Base-by-base conservation (phyloP, 2,113 vertebrate genomes). In the Scomber colias region DNA sequence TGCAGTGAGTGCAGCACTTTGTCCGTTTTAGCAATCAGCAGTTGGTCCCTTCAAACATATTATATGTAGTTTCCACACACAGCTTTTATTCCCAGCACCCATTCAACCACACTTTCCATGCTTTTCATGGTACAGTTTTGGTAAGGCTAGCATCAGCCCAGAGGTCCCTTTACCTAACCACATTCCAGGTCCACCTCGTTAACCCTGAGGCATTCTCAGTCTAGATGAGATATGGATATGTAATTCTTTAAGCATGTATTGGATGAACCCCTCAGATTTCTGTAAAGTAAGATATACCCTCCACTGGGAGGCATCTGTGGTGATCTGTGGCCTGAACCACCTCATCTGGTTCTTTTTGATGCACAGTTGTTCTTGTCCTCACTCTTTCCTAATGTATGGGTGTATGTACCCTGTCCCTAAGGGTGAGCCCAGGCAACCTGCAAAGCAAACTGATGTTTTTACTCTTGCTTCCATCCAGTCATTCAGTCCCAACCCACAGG, bases 1-100 rank as follows among this genome's bases (percentile, higher is more conserved):
- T 62, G 21, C 15, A 27, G 27, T 54, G 31, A 74, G 27, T 11
- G 40, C 64, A 77, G 15, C 44, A 11, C 35, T 44, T 15, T 51
- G 54, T 75, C 71, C 40, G n/a, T 24, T 30, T 19, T 4, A 54
- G 56, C 65, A 71, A 24, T 67, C 48, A 51, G 4, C 31, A 60
- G 7, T 16, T n/a, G 3, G 11, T 44, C 24, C 45, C 0, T 55
- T 82, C 3, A 17, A 45, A 27, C 63, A 35, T 71, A 10, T 60
- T 15, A 30, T 27, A 31, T 63, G 13, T 45, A 14, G 27, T 74
- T 51, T 66, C 30, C 17, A 3, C 3, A n/a, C 53, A 46, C 24
- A 7, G 15, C 10, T 31, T 68, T 6, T 15, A 17, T 54, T 16
- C 50, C 11, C 15, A 46, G 11, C 46, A 66, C 11, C 15, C 11